Percentiles rank a stretch among this genome's conserved stretches.
phyloP scores from a whole-genome alignment of 2,888 invertebrate genomes.

The Hoplodrina blanda region DNA sequence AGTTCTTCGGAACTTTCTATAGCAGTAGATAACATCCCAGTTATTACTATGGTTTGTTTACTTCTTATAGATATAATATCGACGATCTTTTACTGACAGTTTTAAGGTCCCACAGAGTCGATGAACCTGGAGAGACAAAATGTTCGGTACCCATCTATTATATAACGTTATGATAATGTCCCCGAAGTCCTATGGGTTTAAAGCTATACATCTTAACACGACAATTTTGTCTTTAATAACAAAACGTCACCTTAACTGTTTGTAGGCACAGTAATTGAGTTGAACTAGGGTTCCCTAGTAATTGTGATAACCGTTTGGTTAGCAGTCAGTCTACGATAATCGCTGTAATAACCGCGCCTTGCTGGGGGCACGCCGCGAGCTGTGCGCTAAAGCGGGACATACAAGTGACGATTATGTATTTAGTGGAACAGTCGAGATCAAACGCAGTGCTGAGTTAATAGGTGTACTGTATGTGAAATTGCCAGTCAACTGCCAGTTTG shows the following conservation, averaged over 20 bases:
- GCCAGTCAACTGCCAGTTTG: not conserved
- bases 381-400: not conserved
- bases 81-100: too few species aligned
- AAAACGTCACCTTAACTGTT: slow-evolving; percentile 13
- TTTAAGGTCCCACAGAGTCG: too few species aligned
- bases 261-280: slow-evolving; percentile 42
- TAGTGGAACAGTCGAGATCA: not conserved
- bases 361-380: not conserved
- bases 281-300: slow-evolving; percentile 43
- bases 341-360: slow-evolving; percentile 24
- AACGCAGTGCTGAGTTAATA: not conserved
- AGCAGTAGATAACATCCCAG: not conserved
- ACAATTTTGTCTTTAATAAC: not conserved
- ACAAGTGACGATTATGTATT: slow-evolving; percentile 3
- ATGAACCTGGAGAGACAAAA: too few species aligned
- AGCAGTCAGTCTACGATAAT: slow-evolving; percentile 48
- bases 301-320: slow-evolving; percentile 55
- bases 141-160: too few species aligned
- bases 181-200: too few species aligned
- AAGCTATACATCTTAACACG: too few species aligned
- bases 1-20: not conserved
- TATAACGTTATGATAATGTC: too few species aligned
- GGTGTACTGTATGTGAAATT: too few species aligned
- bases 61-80: too few species aligned
- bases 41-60: not conserved